These are phyloP conservation scores for Drosophila birchii DNA, from an alignment of 2,888 invertebrate species.

Conservation along the genomic window DNA sequence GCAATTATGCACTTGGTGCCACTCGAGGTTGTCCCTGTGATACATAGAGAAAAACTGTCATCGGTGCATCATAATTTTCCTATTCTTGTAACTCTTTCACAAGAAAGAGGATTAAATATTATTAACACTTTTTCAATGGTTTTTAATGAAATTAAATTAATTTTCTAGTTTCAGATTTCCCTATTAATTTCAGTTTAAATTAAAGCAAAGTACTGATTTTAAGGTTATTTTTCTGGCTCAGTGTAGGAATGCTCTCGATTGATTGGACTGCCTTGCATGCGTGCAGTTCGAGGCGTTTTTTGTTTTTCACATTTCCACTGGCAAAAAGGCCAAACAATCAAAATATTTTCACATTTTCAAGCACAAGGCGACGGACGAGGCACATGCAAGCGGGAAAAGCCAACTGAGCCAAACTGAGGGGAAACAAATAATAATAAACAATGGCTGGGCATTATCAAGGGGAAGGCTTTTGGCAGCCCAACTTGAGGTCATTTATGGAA, in stretches of 20 bases:
- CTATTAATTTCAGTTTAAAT: neutral
- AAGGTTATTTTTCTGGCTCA: neutral
- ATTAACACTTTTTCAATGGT: too few relatives aligned
- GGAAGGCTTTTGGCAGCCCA: slow-evolving; percentile 56
- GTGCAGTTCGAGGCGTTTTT: slow-evolving; percentile 39
- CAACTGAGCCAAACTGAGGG: neutral
- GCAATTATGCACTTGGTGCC: slow-evolving; percentile 65
- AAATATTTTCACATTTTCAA: slow-evolving; percentile 61
- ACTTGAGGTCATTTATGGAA: slow-evolving; percentile 64
- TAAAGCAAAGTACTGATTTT: neutral
- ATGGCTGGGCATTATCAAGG: slow-evolving; percentile 65
- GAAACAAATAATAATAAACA: slow-evolving; percentile 52
- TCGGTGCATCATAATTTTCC: neutral
- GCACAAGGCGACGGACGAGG: slow-evolving; percentile 8
- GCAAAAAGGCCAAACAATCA: slow-evolving; percentile 65
- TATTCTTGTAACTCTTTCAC: neutral
- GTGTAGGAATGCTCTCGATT: slow-evolving; percentile 33
- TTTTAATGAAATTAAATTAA: neutral
- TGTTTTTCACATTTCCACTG: slow-evolving; percentile 56
- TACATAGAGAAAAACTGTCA: slow-evolving; percentile 11
- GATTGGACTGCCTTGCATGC: slow-evolving; percentile 56
- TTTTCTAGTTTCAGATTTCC: neutral
- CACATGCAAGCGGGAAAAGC: slow-evolving; percentile 52
- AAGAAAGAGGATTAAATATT: neutral
- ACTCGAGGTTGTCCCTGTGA: slow-evolving; percentile 18